Conservation (phyloP, 30 jellyfish, hydroid and myxozoan species). For the Haliclystus octoradiatus region DNA sequence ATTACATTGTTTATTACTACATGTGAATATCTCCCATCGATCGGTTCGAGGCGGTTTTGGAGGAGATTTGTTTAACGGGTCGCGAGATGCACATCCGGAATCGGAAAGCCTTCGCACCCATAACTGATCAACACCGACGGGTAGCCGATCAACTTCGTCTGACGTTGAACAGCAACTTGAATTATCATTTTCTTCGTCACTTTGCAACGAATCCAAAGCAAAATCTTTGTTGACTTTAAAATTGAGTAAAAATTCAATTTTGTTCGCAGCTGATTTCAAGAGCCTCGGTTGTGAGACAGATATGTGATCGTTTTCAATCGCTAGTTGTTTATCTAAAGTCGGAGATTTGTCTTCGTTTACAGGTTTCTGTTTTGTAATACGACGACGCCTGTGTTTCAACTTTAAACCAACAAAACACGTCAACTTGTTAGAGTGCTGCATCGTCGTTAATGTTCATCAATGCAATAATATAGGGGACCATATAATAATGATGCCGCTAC, state of each 20-base stretch:
- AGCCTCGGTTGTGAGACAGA: too few species aligned
- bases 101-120: not conserved
- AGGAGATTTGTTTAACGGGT: slow-evolving; percentile 17
- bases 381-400: too few species aligned
- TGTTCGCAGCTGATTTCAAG: not conserved
- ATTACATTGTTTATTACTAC: slow-evolving; percentile 48
- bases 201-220: not conserved
- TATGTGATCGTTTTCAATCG: too few species aligned
- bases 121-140: not conserved
- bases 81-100: not conserved
- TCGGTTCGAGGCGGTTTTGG: slow-evolving; percentile 83
- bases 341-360: too few species aligned
- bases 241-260: not conserved
- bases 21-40: slow-evolving; percentile 42
- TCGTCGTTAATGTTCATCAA: too few species aligned
- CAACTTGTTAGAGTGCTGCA: too few species aligned
- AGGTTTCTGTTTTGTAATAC: too few species aligned
- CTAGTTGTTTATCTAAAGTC: too few species aligned
- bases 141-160: not conserved
- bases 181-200: not conserved
- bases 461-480: too few species aligned
- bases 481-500: too few species aligned
- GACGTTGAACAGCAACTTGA: not conserved
- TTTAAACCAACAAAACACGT: too few species aligned
- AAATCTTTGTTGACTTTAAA: not conserved